These are phyloP conservation scores for Elymnias hypermnestra DNA, from an alignment of 1,140 invertebrate genomes.

Conservation along the genomic window DNA sequence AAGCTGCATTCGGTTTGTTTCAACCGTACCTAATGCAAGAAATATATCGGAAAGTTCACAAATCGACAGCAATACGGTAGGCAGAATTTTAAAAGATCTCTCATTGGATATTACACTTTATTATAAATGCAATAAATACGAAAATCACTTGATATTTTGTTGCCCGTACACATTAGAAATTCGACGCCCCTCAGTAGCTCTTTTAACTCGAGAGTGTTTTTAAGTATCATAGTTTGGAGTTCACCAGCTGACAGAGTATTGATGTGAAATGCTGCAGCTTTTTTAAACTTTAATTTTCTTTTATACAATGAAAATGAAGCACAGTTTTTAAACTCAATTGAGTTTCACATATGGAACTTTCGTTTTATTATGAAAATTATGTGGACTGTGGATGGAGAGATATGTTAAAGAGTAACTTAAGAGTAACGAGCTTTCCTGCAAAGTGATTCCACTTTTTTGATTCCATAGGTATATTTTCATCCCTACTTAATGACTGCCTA, in stretches of 20 bases:
- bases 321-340: no score
- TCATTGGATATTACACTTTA: not conserved
- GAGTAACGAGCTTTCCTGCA: no score
- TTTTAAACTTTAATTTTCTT: slow-evolving; percentile 2
- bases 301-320: no score
- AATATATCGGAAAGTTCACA: not conserved
- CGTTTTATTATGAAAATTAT: no score
- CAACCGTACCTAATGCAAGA: not conserved
- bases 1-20: not conserved
- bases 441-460: no score
- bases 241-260: not conserved
- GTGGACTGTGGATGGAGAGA: no score
- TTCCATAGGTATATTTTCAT: no score
- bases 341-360: no score
- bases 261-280: not conserved
- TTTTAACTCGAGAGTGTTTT: not conserved
- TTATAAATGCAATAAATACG: not conserved
- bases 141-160: not conserved
- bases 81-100: not conserved
- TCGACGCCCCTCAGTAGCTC: not conserved
- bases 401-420: no score
- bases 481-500: no score
- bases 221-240: slow-evolving; percentile 2
- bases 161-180: not conserved
- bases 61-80: not conserved